phyloP scores from a whole-genome alignment of 2,797 vertebrate species.

The Podargus strigoides region DNA sequence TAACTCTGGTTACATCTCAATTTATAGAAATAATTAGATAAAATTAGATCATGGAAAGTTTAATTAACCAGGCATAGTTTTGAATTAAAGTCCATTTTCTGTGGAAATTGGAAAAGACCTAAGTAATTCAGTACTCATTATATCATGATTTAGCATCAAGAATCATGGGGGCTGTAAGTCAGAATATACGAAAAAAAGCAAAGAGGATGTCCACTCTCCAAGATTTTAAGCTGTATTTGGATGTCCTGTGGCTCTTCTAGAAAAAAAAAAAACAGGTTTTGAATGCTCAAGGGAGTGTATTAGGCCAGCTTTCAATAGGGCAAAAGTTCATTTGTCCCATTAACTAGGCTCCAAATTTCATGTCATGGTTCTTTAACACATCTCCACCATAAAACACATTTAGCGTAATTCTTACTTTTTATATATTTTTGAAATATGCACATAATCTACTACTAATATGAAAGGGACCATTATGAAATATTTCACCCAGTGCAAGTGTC shows the following conservation, averaged over 20 bases:
- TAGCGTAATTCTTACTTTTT: neutral
- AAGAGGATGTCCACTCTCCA: neutral
- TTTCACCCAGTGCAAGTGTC: slow-evolving; percentile 14
- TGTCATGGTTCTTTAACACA: neutral
- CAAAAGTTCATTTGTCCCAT: neutral
- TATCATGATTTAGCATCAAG: slow-evolving; percentile 56
- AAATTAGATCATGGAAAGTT: slow-evolving; percentile 75
- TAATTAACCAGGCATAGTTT: slow-evolving; percentile 76
- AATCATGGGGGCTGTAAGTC: neutral
- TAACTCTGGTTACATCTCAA: slow-evolving; percentile 73
- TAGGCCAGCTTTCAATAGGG: neutral
- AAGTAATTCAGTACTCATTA: slow-evolving; percentile 64
- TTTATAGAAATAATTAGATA: slow-evolving; percentile 78
- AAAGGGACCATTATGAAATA: slow-evolving; percentile 18
- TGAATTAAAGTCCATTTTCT: slow-evolving; percentile 78
- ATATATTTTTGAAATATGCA: slow-evolving; percentile 48
- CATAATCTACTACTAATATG: slow-evolving; percentile 26
- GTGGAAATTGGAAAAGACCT: slow-evolving; percentile 73
- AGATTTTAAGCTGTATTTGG: neutral
- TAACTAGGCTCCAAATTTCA: neutral
- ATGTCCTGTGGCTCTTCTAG: neutral
- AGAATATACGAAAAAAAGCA: neutral
- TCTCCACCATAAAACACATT: neutral
- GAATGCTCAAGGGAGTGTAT: neutral
- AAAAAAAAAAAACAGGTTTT: neutral